Evolutionary conservation across 2,113 vertebrate species (phyloP).

Genomic region (Caracal caracal): DNA sequence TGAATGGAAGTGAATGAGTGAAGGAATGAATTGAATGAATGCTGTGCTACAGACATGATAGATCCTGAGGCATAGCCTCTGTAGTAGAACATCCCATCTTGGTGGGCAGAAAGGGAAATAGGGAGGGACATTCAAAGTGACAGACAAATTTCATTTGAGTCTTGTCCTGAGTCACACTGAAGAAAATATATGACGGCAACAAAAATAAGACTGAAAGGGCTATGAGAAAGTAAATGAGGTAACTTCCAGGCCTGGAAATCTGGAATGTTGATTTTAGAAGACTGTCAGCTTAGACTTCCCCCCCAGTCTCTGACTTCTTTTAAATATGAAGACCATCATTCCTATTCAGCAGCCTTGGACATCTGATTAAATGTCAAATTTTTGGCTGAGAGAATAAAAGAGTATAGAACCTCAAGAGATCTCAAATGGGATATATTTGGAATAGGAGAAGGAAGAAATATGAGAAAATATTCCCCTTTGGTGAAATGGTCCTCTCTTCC

Average conservation of each 20-base stretch:
- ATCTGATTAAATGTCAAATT: slow-evolving; percentile 24
- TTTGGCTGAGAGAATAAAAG: slow-evolving; percentile 13
- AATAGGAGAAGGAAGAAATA: not conserved
- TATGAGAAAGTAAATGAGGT: not conserved
- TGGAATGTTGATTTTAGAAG: not conserved
- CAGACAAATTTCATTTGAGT: not conserved
- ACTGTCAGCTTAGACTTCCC: not conserved
- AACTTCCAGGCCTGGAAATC: not conserved
- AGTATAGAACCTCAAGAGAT: not conserved
- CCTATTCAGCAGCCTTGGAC: not conserved
- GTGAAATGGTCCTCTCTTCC: not conserved
- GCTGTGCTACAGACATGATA: not conserved
- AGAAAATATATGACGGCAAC: not conserved
- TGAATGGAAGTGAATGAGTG: not conserved
- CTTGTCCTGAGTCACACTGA: not conserved
- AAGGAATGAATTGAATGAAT: not conserved
- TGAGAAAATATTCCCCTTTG: not conserved
- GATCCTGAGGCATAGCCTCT: not conserved
- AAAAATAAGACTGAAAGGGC: not conserved
- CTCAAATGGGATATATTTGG: not conserved
- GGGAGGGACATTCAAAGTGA: not conserved
- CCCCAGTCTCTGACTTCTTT: not conserved
- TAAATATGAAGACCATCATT: not conserved
- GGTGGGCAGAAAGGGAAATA: not conserved
- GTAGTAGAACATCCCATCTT: not conserved